A percentile compares a stretch with the other conserved stretches of the same genome.
Evolutionary conservation across 2,888 invertebrate species (phyloP).

Genomic region (Tetropium fuscum): DNA sequence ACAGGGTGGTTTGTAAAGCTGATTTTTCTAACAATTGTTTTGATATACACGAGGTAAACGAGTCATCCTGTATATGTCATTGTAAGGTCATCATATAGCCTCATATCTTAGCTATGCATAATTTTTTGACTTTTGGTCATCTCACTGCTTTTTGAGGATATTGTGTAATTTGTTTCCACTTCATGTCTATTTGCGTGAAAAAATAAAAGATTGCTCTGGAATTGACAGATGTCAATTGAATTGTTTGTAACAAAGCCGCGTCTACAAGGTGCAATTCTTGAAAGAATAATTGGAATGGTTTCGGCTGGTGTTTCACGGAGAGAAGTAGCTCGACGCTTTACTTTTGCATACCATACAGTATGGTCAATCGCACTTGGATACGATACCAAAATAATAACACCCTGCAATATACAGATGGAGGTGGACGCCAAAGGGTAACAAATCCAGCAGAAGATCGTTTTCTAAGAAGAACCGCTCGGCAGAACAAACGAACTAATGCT

Average conservation of each 20-base stretch:
- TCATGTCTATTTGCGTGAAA: not conserved
- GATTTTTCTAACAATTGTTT: too few species aligned
- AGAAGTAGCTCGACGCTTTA: too few species aligned
- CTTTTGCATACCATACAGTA: too few species aligned
- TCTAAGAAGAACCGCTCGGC: not conserved
- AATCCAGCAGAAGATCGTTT: not conserved
- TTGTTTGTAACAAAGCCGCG: not conserved
- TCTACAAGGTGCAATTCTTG: not conserved
- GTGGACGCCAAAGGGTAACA: not conserved
- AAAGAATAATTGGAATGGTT: not conserved
- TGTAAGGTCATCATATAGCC: not conserved
- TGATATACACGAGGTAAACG: too few species aligned
- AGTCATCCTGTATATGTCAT: not conserved
- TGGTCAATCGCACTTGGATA: not conserved
- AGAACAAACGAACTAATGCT: not conserved
- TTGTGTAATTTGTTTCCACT: not conserved
- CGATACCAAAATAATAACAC: not conserved
- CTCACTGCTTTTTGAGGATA: not conserved
- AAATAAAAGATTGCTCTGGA: too few species aligned
- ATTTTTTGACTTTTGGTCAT: not conserved
- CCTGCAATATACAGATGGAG: not conserved
- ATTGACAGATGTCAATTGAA: not conserved
- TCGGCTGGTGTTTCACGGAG: not conserved
- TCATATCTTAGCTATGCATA: not conserved
- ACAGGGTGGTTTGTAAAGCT: too few species aligned